Evolutionary conservation across 2,113 vertebrate species (phyloP).

Genomic region (Hippocampus zosterae): DNA sequence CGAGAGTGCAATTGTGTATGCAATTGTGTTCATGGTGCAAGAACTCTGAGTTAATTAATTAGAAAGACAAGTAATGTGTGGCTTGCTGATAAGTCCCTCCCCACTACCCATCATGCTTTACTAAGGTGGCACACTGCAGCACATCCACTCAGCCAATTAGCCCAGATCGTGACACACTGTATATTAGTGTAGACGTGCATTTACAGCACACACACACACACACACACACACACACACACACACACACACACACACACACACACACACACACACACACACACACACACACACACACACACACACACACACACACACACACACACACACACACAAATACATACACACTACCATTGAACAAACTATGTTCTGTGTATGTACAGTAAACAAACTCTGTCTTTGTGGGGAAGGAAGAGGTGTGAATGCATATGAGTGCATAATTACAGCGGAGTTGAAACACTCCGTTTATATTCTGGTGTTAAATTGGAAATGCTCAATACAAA

Average conservation of each 20-base stretch:
- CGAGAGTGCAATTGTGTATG: conserved; percentile 2
- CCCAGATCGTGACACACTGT: conserved; percentile 69
- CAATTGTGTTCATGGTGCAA: conserved; percentile 53
- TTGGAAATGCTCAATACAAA: conserved; percentile 74
- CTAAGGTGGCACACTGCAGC: conserved; percentile 61
- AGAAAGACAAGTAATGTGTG: conserved; percentile 70
- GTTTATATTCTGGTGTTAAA: conserved; percentile 72
- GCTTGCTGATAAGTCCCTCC: conserved; percentile 76
- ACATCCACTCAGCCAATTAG: conserved; percentile 74
- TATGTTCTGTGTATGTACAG: conserved; percentile 56
- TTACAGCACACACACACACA: conserved; percentile 8
- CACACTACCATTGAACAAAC: background rate
- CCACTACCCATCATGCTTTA: conserved; percentile 72
- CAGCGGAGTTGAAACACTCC: conserved; percentile 69
- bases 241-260: conserved; percentile 23
- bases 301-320: conserved; percentile 8
- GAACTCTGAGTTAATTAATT: conserved; percentile 73
- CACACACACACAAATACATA: conserved; percentile 25
- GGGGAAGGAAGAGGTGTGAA: conserved; percentile 45
- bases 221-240: conserved; percentile 9
- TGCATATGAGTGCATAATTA: conserved; percentile 77
- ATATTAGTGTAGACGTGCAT: conserved; percentile 64
- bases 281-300: conserved; percentile 24
- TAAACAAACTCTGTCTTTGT: conserved; percentile 70
- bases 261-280: background rate